Base-by-base conservation (phyloP, 2,113 vertebrate species). In the Aptenodytes forsteri region DNA sequence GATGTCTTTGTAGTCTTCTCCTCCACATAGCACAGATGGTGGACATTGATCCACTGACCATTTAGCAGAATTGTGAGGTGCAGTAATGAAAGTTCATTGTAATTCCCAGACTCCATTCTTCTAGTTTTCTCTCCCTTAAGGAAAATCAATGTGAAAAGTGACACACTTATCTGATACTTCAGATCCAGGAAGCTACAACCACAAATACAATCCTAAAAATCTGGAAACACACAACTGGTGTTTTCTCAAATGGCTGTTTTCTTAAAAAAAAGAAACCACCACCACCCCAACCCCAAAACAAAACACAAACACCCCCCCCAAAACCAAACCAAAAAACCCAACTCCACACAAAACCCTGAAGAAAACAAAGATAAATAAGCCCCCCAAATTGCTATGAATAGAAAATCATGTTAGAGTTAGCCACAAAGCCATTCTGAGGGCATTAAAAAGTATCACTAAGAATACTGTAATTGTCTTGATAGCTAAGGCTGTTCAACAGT, bases 111-210 rank as follows among this genome's bases (percentile, higher is more conserved):
- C n/a, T 78, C 87, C 40, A 56, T 55, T 93, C 75, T 90, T 89
- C 84, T 54, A 34, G 59, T 77, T 90, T 92, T 54, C 58, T 83
- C 70, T 96, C 62, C 73, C 85, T 75, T 26, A 88, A 91, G 52
- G 71, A 87, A 96, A 97, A 88, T 96, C 83, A 77, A 42, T 90
- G 87, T 67, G 56, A 94, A 50, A 80, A 78, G 52, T 16, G 69
- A 92, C 67, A 17, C 73, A 54, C 73, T 96, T 89, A 83, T 79
- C 64, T 75, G 58, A 66, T 90, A 52, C 38, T 92, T 92, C 90
- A 66, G 38, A 89, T 72, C 56, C 46, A 92, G 77, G 71, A 81
- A 89, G 40, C 30, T 38, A 30, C 70, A 56, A 26, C 59, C 79
- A 61, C 5, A 52, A 95, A 40, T 27, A 78, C 52, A 64, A 49